Conservation (phyloP, 2,797 vertebrate species). For the Callimico goeldii region DNA sequence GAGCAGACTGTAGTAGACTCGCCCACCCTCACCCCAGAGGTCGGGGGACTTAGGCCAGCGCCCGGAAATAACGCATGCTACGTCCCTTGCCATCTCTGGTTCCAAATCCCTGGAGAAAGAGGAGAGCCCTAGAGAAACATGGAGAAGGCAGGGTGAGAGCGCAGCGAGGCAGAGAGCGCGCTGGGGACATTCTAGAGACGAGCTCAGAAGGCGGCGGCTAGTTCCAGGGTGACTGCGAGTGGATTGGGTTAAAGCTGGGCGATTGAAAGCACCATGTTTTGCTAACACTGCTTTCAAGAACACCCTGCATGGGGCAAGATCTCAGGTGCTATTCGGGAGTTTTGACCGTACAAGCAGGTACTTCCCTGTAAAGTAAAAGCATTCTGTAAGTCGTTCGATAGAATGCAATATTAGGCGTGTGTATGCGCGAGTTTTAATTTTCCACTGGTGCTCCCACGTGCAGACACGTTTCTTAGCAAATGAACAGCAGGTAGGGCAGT, state of each 20-base stretch:
- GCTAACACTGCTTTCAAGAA: background rate
- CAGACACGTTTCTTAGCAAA: background rate
- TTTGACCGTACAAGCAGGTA: background rate
- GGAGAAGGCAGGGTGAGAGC: constrained; percentile 9
- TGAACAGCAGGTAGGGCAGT: background rate
- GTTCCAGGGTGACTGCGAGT: background rate
- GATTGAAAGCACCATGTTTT: background rate
- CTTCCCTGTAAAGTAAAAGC: constrained; percentile 9
- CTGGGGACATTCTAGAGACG: background rate
- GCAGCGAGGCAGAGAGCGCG: background rate
- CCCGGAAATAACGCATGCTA: constrained; percentile 68
- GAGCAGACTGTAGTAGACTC: background rate
- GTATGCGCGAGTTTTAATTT: background rate
- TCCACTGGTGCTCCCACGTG: background rate
- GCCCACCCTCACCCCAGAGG: background rate
- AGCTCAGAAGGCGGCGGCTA: background rate
- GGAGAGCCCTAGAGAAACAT: constrained; percentile 16
- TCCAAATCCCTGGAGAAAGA: background rate
- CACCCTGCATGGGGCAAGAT: background rate
- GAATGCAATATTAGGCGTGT: background rate
- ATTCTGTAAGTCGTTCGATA: background rate
- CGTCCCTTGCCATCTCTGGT: constrained; percentile 56
- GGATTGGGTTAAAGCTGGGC: background rate
- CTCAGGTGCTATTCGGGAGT: constrained; percentile 59
- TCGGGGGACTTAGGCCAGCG: background rate